Evolutionary conservation across 1,140 invertebrate genomes (phyloP).

Genomic region (Cecropterus lyciades): DNA sequence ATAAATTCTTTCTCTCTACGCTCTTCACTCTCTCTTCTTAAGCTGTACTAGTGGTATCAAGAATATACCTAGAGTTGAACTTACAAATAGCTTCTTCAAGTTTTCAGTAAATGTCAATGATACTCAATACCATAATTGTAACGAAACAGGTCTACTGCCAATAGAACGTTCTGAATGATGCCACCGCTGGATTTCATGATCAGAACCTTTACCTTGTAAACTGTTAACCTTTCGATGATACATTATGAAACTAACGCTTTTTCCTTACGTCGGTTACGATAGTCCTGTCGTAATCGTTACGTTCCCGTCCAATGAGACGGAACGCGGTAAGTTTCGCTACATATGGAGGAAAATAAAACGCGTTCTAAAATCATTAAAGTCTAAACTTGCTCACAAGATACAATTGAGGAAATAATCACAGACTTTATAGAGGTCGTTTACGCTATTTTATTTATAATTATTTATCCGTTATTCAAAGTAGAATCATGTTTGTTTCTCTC

Average conservation of each 20-base stretch:
- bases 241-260: constrained; percentile 55
- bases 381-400: constrained; percentile 23
- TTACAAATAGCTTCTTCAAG: no score
- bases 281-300: constrained; percentile 41
- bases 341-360: constrained; percentile 33
- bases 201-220: constrained; percentile 48
- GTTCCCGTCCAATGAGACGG: constrained; percentile 35
- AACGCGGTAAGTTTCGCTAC: constrained; percentile 40
- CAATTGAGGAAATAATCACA: constrained; percentile 47
- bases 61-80: no score
- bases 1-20: no score
- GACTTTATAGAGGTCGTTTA: constrained; percentile 48
- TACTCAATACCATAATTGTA: no score
- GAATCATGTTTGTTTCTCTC: constrained; percentile 18
- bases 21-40: no score
- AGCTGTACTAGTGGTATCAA: no score
- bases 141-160: no score
- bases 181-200: constrained; percentile 7
- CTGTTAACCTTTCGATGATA: constrained; percentile 42
- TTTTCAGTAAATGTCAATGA: no score
- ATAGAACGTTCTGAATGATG: background rate
- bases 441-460: constrained; percentile 25
- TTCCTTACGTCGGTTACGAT: constrained; percentile 54
- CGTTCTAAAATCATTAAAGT: constrained; percentile 33
- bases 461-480: constrained; percentile 15